Conservation (phyloP, 2,888 invertebrate species). For the Sialis lutaria region DNA sequence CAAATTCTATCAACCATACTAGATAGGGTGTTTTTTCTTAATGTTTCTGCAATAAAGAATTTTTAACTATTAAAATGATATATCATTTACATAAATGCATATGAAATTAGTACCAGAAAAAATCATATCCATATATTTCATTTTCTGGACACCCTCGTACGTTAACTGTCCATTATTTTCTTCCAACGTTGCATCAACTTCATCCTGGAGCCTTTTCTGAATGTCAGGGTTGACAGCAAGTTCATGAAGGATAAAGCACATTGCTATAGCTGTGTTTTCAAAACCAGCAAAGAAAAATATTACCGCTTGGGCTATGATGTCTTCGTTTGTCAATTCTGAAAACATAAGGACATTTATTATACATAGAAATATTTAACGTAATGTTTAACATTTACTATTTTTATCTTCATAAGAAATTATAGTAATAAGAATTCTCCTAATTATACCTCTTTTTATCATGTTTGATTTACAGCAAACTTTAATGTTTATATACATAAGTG, state of each 20-base stretch:
- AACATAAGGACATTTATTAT: too few relatives aligned
- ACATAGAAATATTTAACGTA: too few relatives aligned
- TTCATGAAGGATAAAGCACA: conserved; percentile 35
- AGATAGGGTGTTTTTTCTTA: conserved; percentile 29
- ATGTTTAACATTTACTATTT: too few relatives aligned
- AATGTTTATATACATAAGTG: too few relatives aligned
- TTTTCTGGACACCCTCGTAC: conserved; percentile 28
- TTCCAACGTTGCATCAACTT: conserved; percentile 30
- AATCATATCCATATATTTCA: conserved; percentile 39
- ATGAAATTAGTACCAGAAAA: conserved; percentile 24
- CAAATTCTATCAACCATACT: conserved; percentile 28
- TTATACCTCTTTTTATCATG: too few relatives aligned
- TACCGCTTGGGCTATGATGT: conserved; percentile 36
- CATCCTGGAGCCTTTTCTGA: conserved; percentile 32
- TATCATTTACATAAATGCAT: not conserved
- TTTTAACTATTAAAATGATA: not conserved
- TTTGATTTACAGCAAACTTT: too few relatives aligned
- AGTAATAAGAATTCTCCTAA: too few relatives aligned
- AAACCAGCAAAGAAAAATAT: conserved; percentile 34
- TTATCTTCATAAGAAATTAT: too few relatives aligned
- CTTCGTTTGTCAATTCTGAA: conserved; percentile 23
- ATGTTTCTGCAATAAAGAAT: conserved; percentile 18
- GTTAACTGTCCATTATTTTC: conserved; percentile 25
- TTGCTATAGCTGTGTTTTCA: conserved; percentile 27
- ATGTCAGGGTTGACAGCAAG: conserved; percentile 37